Base-by-base conservation (phyloP, 2,797 vertebrate species). In the Gallirallus australis region DNA sequence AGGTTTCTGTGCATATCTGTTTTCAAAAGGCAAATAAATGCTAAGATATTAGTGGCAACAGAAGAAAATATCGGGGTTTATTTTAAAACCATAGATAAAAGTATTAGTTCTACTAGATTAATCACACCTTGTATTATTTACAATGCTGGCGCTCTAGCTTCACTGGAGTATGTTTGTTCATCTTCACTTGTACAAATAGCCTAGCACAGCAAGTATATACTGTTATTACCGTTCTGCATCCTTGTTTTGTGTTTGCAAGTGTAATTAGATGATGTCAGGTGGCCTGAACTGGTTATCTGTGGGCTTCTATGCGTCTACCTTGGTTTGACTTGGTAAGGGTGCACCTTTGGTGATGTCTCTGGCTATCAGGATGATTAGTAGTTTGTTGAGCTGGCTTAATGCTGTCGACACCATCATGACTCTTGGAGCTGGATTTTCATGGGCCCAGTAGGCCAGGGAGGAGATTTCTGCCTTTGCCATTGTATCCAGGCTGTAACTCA, bases 361-460 rank as follows among this genome's bases (percentile, higher is more conserved):
- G 71, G 48, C 1, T 72, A 15, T 57, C 63, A 23, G 57, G 19
- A 17, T 12, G 45, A 28, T 5, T 71, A 48, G 27, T 35, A 31
- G 48, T 13, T 75, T 28, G 6, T 8, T 60, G 25, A 71, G 37
- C 85, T 91, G 53, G 13, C 45, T 79, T 31, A 24, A 8, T 31
- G 7, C 18, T 2, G 1, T 28, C 59, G 31, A 25, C 52, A 53
- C 60, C 5, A 3, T n/a, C 2, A 4, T 37, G 40, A 18, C 16
- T 48, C 45, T 35, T 40, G 25, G 31, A 48, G 30, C 10, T 53
- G 57, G n/a, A 10, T 50, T 93, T 48, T 69, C 85, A 27, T 6
- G 8, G 30, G 19, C 48, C 25, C 0, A 0, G 13, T 33, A 40
- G 45, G 16, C 23, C 8, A 45, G 28, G 59, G 33, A 75, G 57